These are phyloP conservation scores for Dolichomitus sp. DNA, from an alignment of 2,888 invertebrate genomes.

Conservation along the genomic window DNA sequence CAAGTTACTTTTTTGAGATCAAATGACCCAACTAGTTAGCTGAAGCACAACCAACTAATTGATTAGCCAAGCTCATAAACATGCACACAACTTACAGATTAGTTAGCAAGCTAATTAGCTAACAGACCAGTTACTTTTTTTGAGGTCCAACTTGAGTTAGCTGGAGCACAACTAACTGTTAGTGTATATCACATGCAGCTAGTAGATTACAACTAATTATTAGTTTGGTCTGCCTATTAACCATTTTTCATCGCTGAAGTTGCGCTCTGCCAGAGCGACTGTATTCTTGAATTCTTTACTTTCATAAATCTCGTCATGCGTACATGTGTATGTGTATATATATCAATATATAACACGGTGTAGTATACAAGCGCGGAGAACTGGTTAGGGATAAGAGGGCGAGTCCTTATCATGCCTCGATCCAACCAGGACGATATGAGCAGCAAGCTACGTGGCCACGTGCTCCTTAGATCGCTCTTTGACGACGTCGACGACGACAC, in stretches of 20 bases:
- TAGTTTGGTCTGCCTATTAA: not conserved
- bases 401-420: slow-evolving; percentile 21
- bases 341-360: not conserved
- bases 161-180: too few relatives aligned
- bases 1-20: too few relatives aligned
- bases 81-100: too few relatives aligned
- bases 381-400: slow-evolving; percentile 18
- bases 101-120: too few relatives aligned
- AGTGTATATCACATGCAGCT: too few relatives aligned
- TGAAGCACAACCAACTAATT: too few relatives aligned
- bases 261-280: not conserved
- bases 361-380: not conserved
- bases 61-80: too few relatives aligned
- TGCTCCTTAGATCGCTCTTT: slow-evolving; percentile 18
- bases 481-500: slow-evolving; percentile 6
- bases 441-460: slow-evolving; percentile 4
- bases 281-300: not conserved
- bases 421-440: slow-evolving; percentile 10
- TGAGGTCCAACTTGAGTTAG: too few relatives aligned
- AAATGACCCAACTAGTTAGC: too few relatives aligned
- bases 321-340: not conserved
- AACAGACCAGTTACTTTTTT: too few relatives aligned
- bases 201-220: not conserved
- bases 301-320: not conserved
- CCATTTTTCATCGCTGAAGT: not conserved